phyloP scores from a whole-genome alignment of 2,888 invertebrate species.

The Cheilosia soror region DNA sequence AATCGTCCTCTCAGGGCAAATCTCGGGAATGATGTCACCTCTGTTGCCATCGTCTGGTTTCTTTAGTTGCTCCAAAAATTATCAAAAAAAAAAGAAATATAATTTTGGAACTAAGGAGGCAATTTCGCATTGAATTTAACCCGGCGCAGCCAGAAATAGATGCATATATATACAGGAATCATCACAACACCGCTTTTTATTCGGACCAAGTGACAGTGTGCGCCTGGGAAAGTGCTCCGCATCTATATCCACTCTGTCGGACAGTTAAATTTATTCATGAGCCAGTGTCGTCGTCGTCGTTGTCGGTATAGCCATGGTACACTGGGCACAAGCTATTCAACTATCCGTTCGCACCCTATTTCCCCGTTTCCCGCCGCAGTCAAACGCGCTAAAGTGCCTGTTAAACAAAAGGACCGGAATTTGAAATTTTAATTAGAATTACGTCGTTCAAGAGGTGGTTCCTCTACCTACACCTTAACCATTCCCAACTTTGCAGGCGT shows the following conservation, averaged over 20 bases:
- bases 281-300: conserved; percentile 32
- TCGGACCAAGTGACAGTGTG: conserved; percentile 1
- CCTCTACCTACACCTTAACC: neutral
- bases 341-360: conserved; percentile 54
- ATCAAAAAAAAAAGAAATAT: neutral
- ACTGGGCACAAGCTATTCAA: conserved; percentile 55
- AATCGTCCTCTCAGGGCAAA: conserved; percentile 1
- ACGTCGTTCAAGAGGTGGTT: conserved; percentile 31
- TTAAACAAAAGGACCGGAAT: conserved; percentile 61
- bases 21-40: conserved; percentile 37
- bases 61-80: neutral
- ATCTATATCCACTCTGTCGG: conserved; percentile 1
- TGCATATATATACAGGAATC: conserved; percentile 4
- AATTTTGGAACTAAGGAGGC: neutral
- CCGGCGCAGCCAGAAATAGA: neutral
- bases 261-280: conserved; percentile 61
- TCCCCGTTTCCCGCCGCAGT: neutral
- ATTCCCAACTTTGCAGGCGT: neutral
- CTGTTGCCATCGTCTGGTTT: neutral
- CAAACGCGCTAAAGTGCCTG: conserved; percentile 51
- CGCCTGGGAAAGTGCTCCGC: conserved; percentile 18
- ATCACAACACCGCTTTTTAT: conserved; percentile 24
- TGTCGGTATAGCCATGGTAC: conserved; percentile 50
- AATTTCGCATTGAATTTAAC: conserved; percentile 22
- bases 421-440: conserved; percentile 72